Conservation (phyloP, 1,140 invertebrate species). For the Drosophila bifasciata region DNA sequence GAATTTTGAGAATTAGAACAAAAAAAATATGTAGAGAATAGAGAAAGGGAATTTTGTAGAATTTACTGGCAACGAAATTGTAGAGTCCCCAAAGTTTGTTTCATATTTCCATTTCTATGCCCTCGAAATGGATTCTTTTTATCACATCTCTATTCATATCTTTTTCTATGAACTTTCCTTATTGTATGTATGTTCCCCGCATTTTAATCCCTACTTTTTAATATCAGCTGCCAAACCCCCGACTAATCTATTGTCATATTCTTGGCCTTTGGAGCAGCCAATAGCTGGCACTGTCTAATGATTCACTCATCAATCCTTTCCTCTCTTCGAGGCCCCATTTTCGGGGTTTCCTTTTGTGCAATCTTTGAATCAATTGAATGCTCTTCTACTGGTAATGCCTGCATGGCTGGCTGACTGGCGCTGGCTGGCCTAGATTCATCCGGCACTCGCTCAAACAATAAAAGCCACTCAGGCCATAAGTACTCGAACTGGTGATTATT, state of each 20-base stretch:
- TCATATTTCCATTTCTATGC: background rate
- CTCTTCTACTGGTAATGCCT: conserved; percentile 27
- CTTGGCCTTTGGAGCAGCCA: conserved; percentile 27
- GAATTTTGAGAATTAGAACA: background rate
- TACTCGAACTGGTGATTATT: conserved; percentile 19
- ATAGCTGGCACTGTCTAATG: conserved; percentile 31
- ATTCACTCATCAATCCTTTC: conserved; percentile 12
- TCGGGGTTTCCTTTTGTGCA: conserved; percentile 11
- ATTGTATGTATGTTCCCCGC: too few species aligned
- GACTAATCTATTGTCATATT: conserved; percentile 40
- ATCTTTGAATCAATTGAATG: conserved; percentile 58
- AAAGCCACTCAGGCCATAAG: conserved; percentile 54
- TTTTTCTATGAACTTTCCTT: background rate
- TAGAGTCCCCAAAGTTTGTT: background rate
- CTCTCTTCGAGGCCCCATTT: conserved; percentile 30
- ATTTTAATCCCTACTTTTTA: background rate
- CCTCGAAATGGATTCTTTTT: too few species aligned
- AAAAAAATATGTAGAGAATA: too few species aligned
- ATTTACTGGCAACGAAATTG: too few species aligned
- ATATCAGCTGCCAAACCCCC: background rate
- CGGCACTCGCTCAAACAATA: conserved; percentile 61
- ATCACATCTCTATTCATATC: too few species aligned
- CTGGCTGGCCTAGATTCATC: conserved; percentile 46
- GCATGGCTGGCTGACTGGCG: conserved; percentile 20
- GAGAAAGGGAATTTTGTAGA: too few species aligned